These are phyloP conservation scores for Syrrhaptes paradoxus DNA, from an alignment of 2,113 vertebrate genomes.

Conservation along the genomic window DNA sequence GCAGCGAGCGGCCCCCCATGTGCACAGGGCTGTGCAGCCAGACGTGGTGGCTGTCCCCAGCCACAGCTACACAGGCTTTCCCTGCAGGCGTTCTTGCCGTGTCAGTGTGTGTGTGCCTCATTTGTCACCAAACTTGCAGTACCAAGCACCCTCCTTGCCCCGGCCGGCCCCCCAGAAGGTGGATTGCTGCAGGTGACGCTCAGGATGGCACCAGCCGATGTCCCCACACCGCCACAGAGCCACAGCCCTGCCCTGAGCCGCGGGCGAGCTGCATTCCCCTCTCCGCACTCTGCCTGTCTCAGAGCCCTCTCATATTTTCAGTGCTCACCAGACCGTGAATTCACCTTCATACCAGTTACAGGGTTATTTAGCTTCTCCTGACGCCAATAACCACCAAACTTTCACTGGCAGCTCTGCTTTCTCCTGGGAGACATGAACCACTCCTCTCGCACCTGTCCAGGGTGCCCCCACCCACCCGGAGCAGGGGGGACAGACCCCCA, in stretches of 20 bases:
- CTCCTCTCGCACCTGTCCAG: neutral
- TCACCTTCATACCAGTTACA: slow-evolving; percentile 85
- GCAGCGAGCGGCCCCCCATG: neutral
- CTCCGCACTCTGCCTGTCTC: slow-evolving; percentile 60
- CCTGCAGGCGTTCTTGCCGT: neutral
- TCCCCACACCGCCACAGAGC: neutral
- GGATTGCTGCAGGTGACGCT: neutral
- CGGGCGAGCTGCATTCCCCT: neutral
- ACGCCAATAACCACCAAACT: slow-evolving; percentile 76
- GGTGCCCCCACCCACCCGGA: neutral
- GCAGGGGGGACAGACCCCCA: neutral
- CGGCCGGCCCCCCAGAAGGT: neutral
- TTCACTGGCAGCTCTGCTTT: slow-evolving; percentile 56
- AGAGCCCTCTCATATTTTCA: slow-evolving; percentile 77
- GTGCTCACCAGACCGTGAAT: slow-evolving; percentile 82
- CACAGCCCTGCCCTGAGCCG: slow-evolving; percentile 33
- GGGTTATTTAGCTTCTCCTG: slow-evolving; percentile 82
- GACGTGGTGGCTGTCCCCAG: neutral
- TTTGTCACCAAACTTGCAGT: fast-evolving
- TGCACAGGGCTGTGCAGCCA: neutral
- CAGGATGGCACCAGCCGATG: neutral
- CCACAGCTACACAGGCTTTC: neutral
- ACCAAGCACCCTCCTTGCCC: neutral
- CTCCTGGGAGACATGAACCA: neutral
- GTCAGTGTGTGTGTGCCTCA: neutral